phyloP scores from a whole-genome alignment of 2,888 invertebrate genomes.

The Tinea semifulvella region DNA sequence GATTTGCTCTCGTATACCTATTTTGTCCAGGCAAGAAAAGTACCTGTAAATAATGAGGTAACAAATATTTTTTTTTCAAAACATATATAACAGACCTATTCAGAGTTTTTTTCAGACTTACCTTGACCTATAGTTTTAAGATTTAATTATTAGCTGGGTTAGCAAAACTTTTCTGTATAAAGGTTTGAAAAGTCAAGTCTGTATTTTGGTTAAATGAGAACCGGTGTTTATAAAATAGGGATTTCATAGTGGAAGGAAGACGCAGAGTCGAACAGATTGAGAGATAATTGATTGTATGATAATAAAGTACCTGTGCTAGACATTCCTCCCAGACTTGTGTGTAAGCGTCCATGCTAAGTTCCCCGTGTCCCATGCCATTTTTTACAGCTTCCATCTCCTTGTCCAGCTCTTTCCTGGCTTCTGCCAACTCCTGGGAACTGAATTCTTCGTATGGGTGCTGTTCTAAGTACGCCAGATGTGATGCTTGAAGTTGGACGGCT shows the following conservation, averaged over 20 bases:
- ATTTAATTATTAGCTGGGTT: no score
- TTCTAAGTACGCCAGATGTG: slow-evolving; percentile 84
- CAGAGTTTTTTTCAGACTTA: no score
- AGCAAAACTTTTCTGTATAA: no score
- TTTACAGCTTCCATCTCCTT: slow-evolving; percentile 91
- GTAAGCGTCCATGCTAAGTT: slow-evolving; percentile 89
- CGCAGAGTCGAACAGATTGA: no score
- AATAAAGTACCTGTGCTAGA: slow-evolving; percentile 78
- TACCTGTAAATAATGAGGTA: no score
- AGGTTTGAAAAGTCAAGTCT: no score
- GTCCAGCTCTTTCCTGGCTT: slow-evolving; percentile 71
- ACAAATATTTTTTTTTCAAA: neutral
- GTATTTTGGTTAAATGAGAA: no score
- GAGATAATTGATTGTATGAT: no score
- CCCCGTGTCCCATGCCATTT: slow-evolving; percentile 95
- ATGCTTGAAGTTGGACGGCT: slow-evolving; percentile 67
- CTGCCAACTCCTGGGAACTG: slow-evolving; percentile 70
- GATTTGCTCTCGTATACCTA: slow-evolving; percentile 91
- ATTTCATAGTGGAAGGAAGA: no score
- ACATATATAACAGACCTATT: no score
- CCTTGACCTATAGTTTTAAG: no score
- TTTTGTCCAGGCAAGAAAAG: slow-evolving; percentile 92
- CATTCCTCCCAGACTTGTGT: slow-evolving; percentile 98
- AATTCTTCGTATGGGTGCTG: slow-evolving; percentile 85
- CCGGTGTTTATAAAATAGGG: no score